Evolutionary conservation across 2,113 vertebrate species (phyloP).

Genomic region (Seriola dumerili): DNA sequence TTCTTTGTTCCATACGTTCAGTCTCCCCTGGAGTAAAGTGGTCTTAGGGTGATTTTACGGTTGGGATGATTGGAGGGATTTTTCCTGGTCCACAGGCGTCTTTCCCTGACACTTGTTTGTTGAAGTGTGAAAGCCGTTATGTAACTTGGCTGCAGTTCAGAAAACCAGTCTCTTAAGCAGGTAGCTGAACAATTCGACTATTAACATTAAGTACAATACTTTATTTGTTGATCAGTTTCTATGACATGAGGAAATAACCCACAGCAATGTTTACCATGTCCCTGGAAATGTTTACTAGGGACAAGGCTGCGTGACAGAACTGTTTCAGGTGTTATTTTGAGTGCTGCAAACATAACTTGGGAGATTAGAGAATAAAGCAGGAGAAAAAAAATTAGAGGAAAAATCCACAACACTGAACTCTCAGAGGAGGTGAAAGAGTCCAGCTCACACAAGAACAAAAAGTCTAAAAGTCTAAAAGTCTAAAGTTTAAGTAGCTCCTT

Average conservation of each 20-base stretch:
- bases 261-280: not conserved
- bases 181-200: not conserved
- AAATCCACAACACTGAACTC: not conserved
- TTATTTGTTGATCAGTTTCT: not conserved
- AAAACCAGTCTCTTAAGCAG: not conserved
- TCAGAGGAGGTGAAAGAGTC: not conserved
- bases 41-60: not conserved
- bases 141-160: not conserved
- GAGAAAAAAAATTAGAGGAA: not conserved
- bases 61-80: not conserved
- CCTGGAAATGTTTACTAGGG: not conserved
- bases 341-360: not conserved
- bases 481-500: not conserved
- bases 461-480: no score
- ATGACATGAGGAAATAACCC: not conserved
- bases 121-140: conserved; percentile 9
- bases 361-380: not conserved
- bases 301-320: no score
- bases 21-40: not conserved
- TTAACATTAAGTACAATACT: not conserved
- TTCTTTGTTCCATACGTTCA: not conserved
- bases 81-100: not conserved
- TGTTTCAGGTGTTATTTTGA: not conserved
- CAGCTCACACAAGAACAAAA: not conserved
- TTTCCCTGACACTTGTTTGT: not conserved